Evolutionary conservation across 1,140 invertebrate species (phyloP), one percentile per base, ranked within the genome.

Genomic region (Solenopsis invicta): DNA sequence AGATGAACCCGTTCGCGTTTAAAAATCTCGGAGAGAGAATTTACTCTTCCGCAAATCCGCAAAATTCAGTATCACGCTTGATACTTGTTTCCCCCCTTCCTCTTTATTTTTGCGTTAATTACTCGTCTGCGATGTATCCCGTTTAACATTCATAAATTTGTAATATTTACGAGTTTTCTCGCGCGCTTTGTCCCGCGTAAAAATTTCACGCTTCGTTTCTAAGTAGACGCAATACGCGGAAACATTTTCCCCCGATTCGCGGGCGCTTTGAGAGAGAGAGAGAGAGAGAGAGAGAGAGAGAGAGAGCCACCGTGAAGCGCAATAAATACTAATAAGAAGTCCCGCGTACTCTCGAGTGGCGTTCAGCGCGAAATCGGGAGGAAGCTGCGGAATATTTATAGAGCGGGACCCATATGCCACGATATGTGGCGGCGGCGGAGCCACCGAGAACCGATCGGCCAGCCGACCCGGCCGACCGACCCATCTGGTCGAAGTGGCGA

Each of bases 401-500:
- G 76, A 92, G 92, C 24, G 37, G 56, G 92, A 94, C 92, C 93
- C 94, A 94, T 94, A 93, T 94, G 94, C 91, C 84, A 87, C 78
- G 87, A 69, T 86, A 54, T 10, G 56, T 9, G 74, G n/a, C 75
- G 41, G 48, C 29, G 62, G 6, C 34, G 62, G 64, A 88, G 92
- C 92, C 92, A 93, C 92, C 89, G 93, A 90, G 93, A 93, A 93
- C 89, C 64, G 86, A 84, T 67, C 64, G 3, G n/a, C 34, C 37
- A 21, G 81, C 85, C 66, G 50, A 92, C 78, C 88, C 62, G 72
- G 6, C 66, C 91, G 61, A 86, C 75, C 85, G 91, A 92, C 92
- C 94, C 95, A 95, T 95, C 94, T 95, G 95, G 94, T 92, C 92
- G 92, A 94, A 94, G 94, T 94, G 93, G 93, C 93, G 94, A 94